phyloP scores from a whole-genome alignment of 2,797 vertebrate genomes.

The Carapus acus region DNA sequence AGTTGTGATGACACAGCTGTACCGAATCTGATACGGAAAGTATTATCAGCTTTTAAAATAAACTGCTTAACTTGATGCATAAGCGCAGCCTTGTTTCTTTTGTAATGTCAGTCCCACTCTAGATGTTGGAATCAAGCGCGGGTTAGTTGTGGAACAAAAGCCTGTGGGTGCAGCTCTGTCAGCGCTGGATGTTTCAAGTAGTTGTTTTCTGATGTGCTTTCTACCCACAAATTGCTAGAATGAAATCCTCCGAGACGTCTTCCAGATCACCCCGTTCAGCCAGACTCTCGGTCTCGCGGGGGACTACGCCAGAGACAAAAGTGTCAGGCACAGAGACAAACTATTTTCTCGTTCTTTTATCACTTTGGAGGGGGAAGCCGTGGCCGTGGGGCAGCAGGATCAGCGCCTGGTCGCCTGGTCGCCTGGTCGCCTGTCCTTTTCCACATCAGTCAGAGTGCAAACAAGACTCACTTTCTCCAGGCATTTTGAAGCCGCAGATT shows the following conservation, averaged over 20 bases:
- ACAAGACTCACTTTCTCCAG: conserved; percentile 13
- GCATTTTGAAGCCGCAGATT: conserved; percentile 8
- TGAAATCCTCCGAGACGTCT: conserved; percentile 9
- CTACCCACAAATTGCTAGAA: conserved; percentile 3
- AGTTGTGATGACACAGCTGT: neutral
- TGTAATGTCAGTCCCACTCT: neutral
- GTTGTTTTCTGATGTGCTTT: conserved; percentile 9
- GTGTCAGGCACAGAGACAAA: conserved; percentile 24
- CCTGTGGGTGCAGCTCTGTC: conserved; percentile 3
- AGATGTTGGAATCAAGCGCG: conserved; percentile 11
- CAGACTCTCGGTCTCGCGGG: conserved; percentile 20
- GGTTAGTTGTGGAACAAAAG: conserved; percentile 8
- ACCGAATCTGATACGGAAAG: neutral
- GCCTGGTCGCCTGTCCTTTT: conserved; percentile 10
- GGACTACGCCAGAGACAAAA: conserved; percentile 18
- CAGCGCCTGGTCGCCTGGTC: conserved; percentile 5
- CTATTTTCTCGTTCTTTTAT: conserved; percentile 19
- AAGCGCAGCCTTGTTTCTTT: neutral
- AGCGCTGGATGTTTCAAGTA: conserved; percentile 3
- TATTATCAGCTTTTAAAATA: neutral
- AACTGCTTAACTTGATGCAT: neutral
- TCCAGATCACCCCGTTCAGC: conserved; percentile 16
- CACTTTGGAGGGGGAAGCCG: conserved; percentile 9
- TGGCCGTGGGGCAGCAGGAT: neutral
- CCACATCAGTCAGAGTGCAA: conserved; percentile 10